Base-by-base conservation (phyloP, 2,888 invertebrate genomes). In the Lymantria monacha region DNA sequence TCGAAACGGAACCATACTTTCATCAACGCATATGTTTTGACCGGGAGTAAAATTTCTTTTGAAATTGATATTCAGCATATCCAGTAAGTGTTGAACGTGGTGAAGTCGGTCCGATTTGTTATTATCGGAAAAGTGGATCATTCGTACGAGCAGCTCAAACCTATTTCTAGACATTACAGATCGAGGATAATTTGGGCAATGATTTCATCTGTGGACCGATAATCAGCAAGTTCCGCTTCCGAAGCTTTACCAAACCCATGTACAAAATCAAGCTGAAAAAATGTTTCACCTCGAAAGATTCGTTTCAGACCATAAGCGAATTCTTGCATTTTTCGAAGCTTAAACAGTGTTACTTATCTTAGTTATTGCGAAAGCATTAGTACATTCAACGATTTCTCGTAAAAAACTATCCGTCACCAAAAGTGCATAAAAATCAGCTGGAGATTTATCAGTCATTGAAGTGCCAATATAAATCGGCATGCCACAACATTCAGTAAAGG, bases 41-140 rank as follows among this genome's bases (percentile, higher is more conserved):
- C 53, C 47, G 3, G 42, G 41, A 11, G 37, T 47, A 51, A 48
- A 7, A 52, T 30, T 30, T 44, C 40, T 40, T 13, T 11, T 7
- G 10, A 66, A 69, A 45, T 61, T 67, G 30, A 46, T 52, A 56
- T 71, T 74, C 49, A 72, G 41, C 30, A 45, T 51, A 45, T 76
- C 43, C 37, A 71, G 48, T n/a, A 72, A 52, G 3, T 5, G 5
- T 30, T 22, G 11, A 30, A 46, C 46, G 9, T 36, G 31, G 22
- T 48, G 42, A 22, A 48, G 11, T 33, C 42, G 13, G 14, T 72
- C 62, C n/a, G 63, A 57, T 47, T 62, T 66, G 47, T 72, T 57
- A 44, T 46, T 53, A 42, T 70, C 46, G 12, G 70, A 69, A 58
- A 78, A 76, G 60, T 76, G 74, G 15, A 74, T 8, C 61, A 72